Conservation (phyloP, 2,888 invertebrate species). For the Epinotia bilunana region DNA sequence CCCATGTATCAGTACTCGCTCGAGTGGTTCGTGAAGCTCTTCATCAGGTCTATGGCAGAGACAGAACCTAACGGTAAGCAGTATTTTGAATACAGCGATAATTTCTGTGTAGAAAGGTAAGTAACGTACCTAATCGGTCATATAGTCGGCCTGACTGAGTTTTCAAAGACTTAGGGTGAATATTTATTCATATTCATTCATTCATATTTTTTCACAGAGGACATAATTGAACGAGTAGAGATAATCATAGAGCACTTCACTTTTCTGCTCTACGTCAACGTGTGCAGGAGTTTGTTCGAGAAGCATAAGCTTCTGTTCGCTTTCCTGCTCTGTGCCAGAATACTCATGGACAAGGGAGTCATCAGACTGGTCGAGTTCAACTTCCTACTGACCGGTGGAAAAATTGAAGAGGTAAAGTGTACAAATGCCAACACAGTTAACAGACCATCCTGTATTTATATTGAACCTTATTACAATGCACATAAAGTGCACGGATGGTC, state of each 20-base stretch:
- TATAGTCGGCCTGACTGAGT: no score
- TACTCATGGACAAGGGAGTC: conserved; percentile 85
- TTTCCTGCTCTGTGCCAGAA: conserved; percentile 88
- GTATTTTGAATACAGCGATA: not conserved
- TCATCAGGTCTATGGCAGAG: conserved; percentile 88
- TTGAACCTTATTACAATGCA: no score
- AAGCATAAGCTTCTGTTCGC: conserved; percentile 95
- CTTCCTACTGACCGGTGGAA: conserved; percentile 90
- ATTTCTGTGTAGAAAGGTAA: not conserved
- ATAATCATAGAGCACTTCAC: conserved; percentile 93
- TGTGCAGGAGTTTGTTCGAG: conserved; percentile 95
- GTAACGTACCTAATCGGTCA: no score
- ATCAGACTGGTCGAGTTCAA: conserved; percentile 88
- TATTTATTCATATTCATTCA: no score
- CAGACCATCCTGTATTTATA: no score
- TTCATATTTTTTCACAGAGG: conserved; percentile 73
- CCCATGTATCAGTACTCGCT: conserved; percentile 98
- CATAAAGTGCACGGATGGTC: no score
- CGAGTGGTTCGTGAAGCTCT: conserved; percentile 95
- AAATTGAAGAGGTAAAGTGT: conserved; percentile 78
- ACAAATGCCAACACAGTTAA: not conserved
- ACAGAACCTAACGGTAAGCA: conserved; percentile 86
- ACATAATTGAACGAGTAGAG: conserved; percentile 89
- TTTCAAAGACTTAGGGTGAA: no score
- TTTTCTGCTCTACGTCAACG: conserved; percentile 92